phyloP scores from a whole-genome alignment of 2,113 vertebrate genomes.

The Calyptommatus sinebrachiatus region DNA sequence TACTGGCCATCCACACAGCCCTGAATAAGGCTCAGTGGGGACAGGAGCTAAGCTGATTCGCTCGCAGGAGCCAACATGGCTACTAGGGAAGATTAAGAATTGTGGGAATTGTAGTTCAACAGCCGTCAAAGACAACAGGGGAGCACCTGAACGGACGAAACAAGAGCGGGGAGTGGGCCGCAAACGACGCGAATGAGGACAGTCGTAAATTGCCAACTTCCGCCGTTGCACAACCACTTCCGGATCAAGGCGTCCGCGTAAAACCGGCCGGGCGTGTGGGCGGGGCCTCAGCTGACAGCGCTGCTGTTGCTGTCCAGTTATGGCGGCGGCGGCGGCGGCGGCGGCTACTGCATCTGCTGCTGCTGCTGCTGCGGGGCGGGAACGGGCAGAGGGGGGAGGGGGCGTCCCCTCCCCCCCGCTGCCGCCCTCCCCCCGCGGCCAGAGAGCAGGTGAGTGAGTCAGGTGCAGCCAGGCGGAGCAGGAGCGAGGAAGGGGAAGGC shows the following conservation, averaged over 20 bases:
- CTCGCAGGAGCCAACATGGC: too few species aligned
- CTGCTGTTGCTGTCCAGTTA: background rate
- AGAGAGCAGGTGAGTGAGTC: conserved; percentile 30
- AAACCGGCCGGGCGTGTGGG: background rate
- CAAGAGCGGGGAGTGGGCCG: background rate
- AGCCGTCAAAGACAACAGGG: too few species aligned
- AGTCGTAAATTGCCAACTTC: too few species aligned
- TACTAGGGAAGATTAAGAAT: too few species aligned
- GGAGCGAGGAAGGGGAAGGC: background rate
- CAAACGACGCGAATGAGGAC: background rate
- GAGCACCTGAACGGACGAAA: too few species aligned
- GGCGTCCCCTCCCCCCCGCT: background rate
- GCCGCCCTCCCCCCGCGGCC: conserved; percentile 15
- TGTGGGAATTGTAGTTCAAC: too few species aligned
- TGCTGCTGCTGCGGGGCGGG: background rate
- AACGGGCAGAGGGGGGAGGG: conserved; percentile 8
- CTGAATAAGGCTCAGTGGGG: too few species aligned
- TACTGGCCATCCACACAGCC: too few species aligned
- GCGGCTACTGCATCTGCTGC: background rate
- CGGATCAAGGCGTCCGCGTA: background rate
- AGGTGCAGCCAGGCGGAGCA: background rate
- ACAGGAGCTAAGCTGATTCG: too few species aligned
- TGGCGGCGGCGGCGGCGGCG: conserved; percentile 5
- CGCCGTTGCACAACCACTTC: background rate
- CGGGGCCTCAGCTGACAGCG: background rate